phyloP scores from a whole-genome alignment of 2,888 invertebrate genomes.

The Lithodes maja region DNA sequence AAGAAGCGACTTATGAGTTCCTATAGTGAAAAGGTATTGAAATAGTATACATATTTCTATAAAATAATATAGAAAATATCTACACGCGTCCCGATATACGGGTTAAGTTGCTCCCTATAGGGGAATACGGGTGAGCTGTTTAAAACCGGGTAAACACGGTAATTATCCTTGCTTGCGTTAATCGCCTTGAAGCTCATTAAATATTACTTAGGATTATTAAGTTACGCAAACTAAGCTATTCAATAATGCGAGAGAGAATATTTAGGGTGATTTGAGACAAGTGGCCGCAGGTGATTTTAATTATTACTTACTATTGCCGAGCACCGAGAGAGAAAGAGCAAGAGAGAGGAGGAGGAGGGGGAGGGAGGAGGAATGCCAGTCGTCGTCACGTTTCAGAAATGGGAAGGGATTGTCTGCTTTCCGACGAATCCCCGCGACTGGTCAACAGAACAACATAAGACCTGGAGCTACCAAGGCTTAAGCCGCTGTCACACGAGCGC shows the following conservation, averaged over 20 bases:
- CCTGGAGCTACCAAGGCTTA: not conserved
- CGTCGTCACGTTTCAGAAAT: conserved; percentile 49
- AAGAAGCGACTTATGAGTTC: conserved; percentile 48
- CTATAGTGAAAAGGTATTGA: conserved; percentile 63
- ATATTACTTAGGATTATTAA: not conserved
- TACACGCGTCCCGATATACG: conserved; percentile 42
- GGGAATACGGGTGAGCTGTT: conserved; percentile 4
- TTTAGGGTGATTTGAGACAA: not conserved
- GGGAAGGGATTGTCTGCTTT: conserved; percentile 59
- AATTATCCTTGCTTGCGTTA: not conserved
- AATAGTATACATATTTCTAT: conserved; percentile 67
- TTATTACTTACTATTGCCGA: not conserved
- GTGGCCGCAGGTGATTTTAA: not conserved
- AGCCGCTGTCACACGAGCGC: not conserved
- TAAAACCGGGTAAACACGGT: not conserved
- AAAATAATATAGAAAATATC: conserved; percentile 62
- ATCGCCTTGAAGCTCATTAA: no score
- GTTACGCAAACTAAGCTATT: not conserved
- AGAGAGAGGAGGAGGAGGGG: not conserved
- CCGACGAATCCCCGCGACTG: conserved; percentile 34
- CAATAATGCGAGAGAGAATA: not conserved
- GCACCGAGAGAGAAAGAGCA: not conserved
- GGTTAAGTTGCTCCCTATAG: conserved; percentile 26
- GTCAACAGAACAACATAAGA: conserved; percentile 45
- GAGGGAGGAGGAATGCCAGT: not conserved